These are phyloP conservation scores for Tipula lateralis DNA, from an alignment of 2,888 invertebrate genomes.

Conservation along the genomic window DNA sequence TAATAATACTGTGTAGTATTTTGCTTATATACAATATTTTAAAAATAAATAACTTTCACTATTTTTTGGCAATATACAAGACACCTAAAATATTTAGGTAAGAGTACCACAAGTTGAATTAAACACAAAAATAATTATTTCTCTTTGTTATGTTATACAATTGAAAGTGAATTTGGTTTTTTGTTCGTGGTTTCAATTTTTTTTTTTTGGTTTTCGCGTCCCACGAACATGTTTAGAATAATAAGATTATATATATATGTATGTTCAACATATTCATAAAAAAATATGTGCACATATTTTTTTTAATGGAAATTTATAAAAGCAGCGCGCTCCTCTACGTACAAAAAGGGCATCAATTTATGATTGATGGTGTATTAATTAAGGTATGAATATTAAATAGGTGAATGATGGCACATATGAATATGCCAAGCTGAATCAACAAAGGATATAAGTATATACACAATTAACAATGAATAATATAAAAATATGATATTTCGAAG, in stretches of 20 bases:
- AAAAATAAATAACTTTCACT: slow-evolving; percentile 19
- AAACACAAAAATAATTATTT: background rate
- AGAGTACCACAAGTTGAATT: slow-evolving; percentile 24
- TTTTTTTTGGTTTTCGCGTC: slow-evolving; percentile 1
- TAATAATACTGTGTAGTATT: slow-evolving; percentile 4
- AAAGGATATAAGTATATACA: background rate
- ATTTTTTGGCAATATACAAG: slow-evolving; percentile 19
- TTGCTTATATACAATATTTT: background rate
- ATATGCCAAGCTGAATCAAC: background rate
- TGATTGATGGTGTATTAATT: slow-evolving; percentile 19
- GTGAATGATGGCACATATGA: background rate
- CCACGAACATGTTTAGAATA: slow-evolving; percentile 19
- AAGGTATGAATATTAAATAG: slow-evolving; percentile 11
- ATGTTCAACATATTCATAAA: background rate
- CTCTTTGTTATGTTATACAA: background rate
- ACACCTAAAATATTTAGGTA: slow-evolving; percentile 24
- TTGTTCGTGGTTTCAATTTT: slow-evolving; percentile 14
- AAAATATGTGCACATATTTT: background rate
- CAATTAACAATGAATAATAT: background rate
- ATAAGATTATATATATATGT: background rate
- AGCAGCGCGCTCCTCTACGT: background rate
- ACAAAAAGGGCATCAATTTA: background rate
- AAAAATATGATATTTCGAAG: background rate
- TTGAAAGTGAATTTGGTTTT: slow-evolving; percentile 24
- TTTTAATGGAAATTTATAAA: background rate